A percentile compares a stretch with the other conserved stretches of the same genome.
Evolutionary conservation across 2,113 vertebrate species (phyloP).

Genomic region (Piaya cayana): DNA sequence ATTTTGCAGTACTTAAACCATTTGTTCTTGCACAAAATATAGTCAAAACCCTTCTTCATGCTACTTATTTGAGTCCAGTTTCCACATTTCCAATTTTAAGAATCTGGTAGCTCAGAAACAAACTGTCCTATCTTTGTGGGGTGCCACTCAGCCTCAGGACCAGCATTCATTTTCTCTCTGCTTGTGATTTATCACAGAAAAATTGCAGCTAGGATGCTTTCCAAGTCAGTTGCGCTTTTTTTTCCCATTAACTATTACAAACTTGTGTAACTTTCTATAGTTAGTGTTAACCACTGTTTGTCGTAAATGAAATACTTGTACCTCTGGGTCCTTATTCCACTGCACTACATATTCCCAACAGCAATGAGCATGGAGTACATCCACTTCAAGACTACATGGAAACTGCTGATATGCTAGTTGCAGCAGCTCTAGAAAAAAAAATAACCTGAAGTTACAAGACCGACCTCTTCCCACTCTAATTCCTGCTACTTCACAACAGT

Average conservation of each 20-base stretch:
- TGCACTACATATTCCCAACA: slow-evolving; percentile 98
- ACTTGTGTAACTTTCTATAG: background rate
- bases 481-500: background rate
- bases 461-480: background rate
- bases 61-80: background rate
- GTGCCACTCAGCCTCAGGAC: background rate
- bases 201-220: background rate
- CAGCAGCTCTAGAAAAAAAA: slow-evolving; percentile 83
- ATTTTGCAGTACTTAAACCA: background rate
- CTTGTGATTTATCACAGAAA: background rate
- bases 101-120: background rate
- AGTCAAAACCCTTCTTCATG: background rate
- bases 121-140: background rate
- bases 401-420: slow-evolving; percentile 85
- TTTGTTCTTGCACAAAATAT: background rate
- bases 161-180: background rate
- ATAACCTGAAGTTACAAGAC: background rate
- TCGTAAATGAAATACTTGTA: slow-evolving; percentile 19
- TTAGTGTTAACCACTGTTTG: background rate
- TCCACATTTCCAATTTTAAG: background rate
- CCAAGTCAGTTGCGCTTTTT: background rate
- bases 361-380: slow-evolving; percentile 91
- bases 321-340: slow-evolving; percentile 99
- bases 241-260: background rate
- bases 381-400: slow-evolving; percentile 90